Percentiles rank a stretch among this genome's conserved stretches.
These are phyloP conservation scores for Pachymerium ferrugineum DNA, from an alignment of 2,888 invertebrate genomes.

Conservation along the genomic window DNA sequence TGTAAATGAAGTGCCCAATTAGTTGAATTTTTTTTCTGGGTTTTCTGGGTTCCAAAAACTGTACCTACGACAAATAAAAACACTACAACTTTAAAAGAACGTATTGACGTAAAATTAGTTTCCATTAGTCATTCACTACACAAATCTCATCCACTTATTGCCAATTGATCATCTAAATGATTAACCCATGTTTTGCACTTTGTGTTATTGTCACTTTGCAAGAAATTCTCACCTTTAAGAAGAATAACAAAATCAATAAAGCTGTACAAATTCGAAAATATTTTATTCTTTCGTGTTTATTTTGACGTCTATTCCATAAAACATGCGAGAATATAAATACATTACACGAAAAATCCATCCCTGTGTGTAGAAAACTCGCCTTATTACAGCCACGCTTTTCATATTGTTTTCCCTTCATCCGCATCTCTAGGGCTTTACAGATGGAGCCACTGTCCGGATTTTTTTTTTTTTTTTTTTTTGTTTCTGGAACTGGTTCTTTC, in stretches of 20 bases:
- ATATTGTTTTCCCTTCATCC: neutral
- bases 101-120: no score
- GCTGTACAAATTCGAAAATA: conserved; percentile 20
- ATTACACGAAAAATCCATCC: conserved; percentile 8
- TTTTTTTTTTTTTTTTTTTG: neutral
- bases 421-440: neutral
- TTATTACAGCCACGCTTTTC: neutral
- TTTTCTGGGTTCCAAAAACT: no score
- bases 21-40: no score
- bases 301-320: conserved; percentile 7
- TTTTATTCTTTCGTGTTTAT: conserved; percentile 2
- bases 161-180: no score
- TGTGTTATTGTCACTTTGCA: no score
- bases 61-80: no score
- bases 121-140: no score
- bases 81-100: no score
- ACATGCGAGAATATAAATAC: conserved; percentile 20
- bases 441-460: neutral
- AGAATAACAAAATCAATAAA: conserved; percentile 10
- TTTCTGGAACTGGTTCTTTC: neutral
- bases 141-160: no score
- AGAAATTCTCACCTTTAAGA: conserved; percentile 5
- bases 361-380: neutral
- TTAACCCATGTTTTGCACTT: no score
- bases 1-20: no score